Evolutionary conservation across 1,140 invertebrate species (phyloP).

Genomic region (Solen grandis): DNA sequence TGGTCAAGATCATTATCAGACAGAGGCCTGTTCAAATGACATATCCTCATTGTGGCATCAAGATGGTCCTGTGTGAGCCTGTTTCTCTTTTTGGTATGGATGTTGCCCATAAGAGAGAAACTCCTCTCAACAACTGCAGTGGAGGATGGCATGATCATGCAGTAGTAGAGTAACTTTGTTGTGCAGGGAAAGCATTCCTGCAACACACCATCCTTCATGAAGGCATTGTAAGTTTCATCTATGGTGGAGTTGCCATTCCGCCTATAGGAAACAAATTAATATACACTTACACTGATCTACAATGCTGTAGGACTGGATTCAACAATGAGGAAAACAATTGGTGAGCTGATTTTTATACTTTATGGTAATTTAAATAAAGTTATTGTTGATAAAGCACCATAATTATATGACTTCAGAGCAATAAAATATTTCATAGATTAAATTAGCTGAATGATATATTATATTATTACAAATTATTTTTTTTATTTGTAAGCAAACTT

Average conservation of each 20-base stretch:
- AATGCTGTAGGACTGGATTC: neutral
- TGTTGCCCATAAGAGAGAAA: no score
- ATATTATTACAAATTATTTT: neutral
- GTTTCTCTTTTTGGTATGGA: no score
- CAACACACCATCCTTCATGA: neutral
- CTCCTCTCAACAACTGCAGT: no score
- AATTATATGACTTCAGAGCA: neutral
- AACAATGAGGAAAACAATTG: neutral
- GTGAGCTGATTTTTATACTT: neutral
- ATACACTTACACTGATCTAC: neutral
- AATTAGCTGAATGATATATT: neutral
- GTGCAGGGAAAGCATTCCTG: neutral
- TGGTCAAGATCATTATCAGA: no score
- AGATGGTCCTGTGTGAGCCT: no score
- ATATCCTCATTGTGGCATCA: no score
- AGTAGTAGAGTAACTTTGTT: no score
- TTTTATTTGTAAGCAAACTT: neutral
- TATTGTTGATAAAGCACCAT: neutral
- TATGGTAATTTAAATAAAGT: neutral
- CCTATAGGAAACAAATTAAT: neutral
- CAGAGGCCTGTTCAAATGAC: no score
- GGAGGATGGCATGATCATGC: no score
- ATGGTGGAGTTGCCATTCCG: slow-evolving; percentile 6
- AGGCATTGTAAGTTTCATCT: neutral
- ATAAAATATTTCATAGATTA: neutral